Evolutionary conservation across 2,113 vertebrate species (phyloP).

Genomic region (Paedocypris sp.): DNA sequence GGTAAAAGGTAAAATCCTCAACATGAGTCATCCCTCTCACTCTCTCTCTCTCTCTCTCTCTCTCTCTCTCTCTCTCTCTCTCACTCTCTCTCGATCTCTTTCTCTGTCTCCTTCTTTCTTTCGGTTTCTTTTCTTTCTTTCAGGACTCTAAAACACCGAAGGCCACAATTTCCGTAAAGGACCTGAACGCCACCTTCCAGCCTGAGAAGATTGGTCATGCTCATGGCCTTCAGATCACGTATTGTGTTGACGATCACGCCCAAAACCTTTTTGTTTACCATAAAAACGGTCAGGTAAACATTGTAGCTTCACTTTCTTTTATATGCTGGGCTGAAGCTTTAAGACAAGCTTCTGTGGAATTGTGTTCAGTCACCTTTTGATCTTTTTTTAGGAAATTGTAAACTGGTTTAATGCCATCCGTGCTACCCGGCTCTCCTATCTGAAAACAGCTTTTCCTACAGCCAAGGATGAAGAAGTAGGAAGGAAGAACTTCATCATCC

Average conservation of each 20-base stretch:
- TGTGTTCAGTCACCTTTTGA: not conserved
- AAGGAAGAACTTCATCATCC: too few species aligned
- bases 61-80: too few species aligned
- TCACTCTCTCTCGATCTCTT: too few species aligned
- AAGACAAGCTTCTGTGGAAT: not conserved
- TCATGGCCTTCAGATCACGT: conserved; percentile 81
- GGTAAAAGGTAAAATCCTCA: too few species aligned
- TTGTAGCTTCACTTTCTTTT: not conserved
- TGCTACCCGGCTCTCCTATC: conserved; percentile 73
- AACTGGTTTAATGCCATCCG: conserved; percentile 87
- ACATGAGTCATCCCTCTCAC: too few species aligned
- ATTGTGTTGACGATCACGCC: conserved; percentile 53
- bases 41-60: too few species aligned
- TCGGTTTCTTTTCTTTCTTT: too few species aligned
- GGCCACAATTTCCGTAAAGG: conserved; percentile 69
- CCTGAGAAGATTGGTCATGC: conserved; percentile 74
- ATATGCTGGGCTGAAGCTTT: too few species aligned
- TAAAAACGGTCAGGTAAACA: conserved; percentile 69
- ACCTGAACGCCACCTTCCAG: conserved; percentile 82
- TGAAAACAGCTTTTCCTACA: conserved; percentile 72
- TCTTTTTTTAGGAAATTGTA: conserved; percentile 74
- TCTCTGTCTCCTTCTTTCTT: too few species aligned
- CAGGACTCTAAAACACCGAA: conserved; percentile 73
- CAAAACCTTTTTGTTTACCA: conserved; percentile 85
- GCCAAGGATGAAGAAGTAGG: conserved; percentile 72